Conservation (phyloP, 2,888 invertebrate species). For the Ornithoptera alexandrae region DNA sequence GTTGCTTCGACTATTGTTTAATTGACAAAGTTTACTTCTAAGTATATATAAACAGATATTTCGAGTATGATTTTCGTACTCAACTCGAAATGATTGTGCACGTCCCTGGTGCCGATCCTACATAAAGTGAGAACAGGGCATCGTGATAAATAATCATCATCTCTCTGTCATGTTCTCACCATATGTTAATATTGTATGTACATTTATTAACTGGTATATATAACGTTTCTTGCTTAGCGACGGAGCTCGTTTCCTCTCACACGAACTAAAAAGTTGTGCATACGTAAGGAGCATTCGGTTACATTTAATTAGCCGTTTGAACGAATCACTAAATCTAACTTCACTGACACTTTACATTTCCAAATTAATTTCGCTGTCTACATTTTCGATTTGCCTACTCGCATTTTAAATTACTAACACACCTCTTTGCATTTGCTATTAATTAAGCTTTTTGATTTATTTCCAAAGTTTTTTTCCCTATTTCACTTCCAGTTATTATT, state of each 20-base stretch:
- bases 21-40: no score
- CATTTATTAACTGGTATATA: neutral
- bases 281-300: constrained; percentile 25
- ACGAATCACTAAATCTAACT: constrained; percentile 17
- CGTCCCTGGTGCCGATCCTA: no score
- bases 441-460: constrained; percentile 11
- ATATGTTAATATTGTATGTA: no score
- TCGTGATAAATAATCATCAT: no score
- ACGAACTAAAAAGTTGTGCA: constrained; percentile 20
- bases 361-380: constrained; percentile 23
- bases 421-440: constrained; percentile 4
- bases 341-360: neutral
- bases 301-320: constrained; percentile 23
- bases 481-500: neutral
- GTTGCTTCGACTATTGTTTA: no score
- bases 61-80: no score
- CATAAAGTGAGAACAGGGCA: no score
- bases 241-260: constrained; percentile 23
- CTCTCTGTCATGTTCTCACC: no score
- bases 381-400: constrained; percentile 14
- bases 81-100: no score
- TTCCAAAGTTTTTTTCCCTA: neutral
- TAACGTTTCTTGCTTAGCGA: constrained; percentile 6
- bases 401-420: constrained; percentile 20
- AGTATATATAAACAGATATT: no score